Evolutionary conservation across 2,888 invertebrate species (phyloP).

Genomic region (Drosophila sordidula): DNA sequence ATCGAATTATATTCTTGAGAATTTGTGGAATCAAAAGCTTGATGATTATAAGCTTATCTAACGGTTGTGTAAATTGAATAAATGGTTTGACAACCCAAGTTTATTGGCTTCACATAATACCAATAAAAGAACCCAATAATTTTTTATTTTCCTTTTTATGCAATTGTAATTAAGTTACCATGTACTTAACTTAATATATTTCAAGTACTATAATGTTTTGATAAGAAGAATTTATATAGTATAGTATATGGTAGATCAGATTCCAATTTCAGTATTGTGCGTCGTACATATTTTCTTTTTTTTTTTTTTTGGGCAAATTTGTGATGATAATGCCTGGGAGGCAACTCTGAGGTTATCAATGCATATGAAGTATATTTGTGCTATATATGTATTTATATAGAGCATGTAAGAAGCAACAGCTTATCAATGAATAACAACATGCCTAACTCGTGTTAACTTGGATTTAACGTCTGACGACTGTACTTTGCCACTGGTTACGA

Average conservation of each 20-base stretch:
- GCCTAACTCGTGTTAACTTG: constrained; percentile 36
- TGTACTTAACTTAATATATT: neutral
- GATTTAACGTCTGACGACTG: constrained; percentile 45
- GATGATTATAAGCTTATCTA: constrained; percentile 16
- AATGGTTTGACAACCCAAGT: neutral
- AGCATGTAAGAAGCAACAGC: constrained; percentile 15
- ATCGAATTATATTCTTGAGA: constrained; percentile 2
- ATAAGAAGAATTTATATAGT: neutral
- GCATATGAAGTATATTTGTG: constrained; percentile 23
- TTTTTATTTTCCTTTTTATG: constrained; percentile 28
- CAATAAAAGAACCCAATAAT: constrained; percentile 7
- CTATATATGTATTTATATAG: constrained; percentile 16
- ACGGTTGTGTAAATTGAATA: constrained; percentile 9
- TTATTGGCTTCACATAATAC: neutral
- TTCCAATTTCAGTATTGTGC: constrained; percentile 7
- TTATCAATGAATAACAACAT: constrained; percentile 43
- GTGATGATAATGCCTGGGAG: constrained; percentile 33
- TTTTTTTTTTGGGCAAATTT: constrained; percentile 36
- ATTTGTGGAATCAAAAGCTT: neutral
- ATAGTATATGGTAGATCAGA: neutral
- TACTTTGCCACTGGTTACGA: constrained; percentile 37
- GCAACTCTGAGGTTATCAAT: constrained; percentile 47
- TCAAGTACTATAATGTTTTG: neutral
- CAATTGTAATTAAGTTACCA: neutral
- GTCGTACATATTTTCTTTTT: neutral